Base-by-base conservation (phyloP, 1,140 invertebrate species). In the Philotrypesis tridentata region DNA sequence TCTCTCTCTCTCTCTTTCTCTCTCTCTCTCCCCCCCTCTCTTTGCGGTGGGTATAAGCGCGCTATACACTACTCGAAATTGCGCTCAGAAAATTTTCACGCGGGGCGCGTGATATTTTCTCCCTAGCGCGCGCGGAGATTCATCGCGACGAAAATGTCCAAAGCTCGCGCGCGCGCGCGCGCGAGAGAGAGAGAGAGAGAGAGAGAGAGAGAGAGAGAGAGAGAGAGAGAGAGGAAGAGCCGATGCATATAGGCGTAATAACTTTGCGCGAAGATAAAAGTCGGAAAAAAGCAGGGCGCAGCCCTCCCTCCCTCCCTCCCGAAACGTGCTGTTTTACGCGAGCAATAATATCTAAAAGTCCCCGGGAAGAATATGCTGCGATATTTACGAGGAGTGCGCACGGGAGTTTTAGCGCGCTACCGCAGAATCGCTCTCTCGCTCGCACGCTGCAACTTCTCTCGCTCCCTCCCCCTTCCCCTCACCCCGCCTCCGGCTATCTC, bases 261-360 rank as follows among this genome's bases (percentile, higher is more conserved):
- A 65, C 25, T 65, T 25, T 29, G 27, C 33, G 31, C 21, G 48
- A 17, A n/a, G 48, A 55, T 55, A 55, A 55, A 55, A 55, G 48
- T 55, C 48, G 48, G 48, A n/a, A 55, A 55, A 55, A 55, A 55
- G 48, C 6, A n/a, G 48, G 7, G 14, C 14, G 43, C 2, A 11
- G 11, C n/a, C n/a, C n/a, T n/a, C n/a, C n/a, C n/a, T n/a, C n/a
- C n/a, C n/a, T n/a, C n/a, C n/a, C n/a, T n/a, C 48, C 48, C 3
- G 17, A 55, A 55, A 55, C 48, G 48, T 17, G 48, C 29, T 78
- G 33, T 25, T 71, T 79, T 71, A 79, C 27, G 43, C 43, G 17
- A 55, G 43, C 61, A 55, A 43, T 79, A 60, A 60, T 70, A 70
- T 79, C 43, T 33, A 68, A 79, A 79, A 79, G 43, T 61, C 43